Evolutionary conservation across 2,113 vertebrate species (phyloP).

Genomic region (Tiliqua scincoides): DNA sequence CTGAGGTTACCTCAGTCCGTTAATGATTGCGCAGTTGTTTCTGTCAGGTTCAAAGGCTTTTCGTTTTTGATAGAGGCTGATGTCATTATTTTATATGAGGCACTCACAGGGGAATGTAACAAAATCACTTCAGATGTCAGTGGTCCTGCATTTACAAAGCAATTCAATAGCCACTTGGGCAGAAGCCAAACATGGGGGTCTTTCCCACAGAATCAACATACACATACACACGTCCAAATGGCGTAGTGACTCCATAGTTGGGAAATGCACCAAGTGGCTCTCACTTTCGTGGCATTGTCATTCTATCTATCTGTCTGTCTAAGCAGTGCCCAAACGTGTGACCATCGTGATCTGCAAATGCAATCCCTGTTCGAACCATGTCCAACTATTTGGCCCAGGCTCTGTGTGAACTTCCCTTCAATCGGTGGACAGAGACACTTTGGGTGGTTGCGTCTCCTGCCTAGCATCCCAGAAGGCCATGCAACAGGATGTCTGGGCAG

Average conservation of each 20-base stretch:
- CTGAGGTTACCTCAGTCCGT: background rate
- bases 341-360: too few relatives aligned
- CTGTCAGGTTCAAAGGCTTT: conserved; percentile 20
- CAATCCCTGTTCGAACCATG: too few relatives aligned
- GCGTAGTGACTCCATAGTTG: background rate
- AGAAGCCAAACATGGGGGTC: background rate
- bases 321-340: too few relatives aligned
- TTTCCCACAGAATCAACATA: background rate
- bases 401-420: too few relatives aligned
- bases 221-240: background rate
- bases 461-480: too few relatives aligned
- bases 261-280: background rate
- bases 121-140: background rate
- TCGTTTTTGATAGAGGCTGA: conserved; percentile 27
- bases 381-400: too few relatives aligned
- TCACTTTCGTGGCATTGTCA: too few relatives aligned
- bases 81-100: background rate
- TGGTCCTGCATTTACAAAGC: background rate
- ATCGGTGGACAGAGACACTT: too few relatives aligned
- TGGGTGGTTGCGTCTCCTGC: too few relatives aligned
- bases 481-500: too few relatives aligned
- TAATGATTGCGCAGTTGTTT: background rate
- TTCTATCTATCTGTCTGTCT: too few relatives aligned
- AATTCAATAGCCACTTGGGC: background rate
- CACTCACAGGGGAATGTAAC: background rate